Percentiles rank a stretch among this genome's conserved stretches.
These are phyloP conservation scores for Scolanthus callimorphus DNA, from an alignment of 92 coral and sea anemone species.

Conservation along the genomic window DNA sequence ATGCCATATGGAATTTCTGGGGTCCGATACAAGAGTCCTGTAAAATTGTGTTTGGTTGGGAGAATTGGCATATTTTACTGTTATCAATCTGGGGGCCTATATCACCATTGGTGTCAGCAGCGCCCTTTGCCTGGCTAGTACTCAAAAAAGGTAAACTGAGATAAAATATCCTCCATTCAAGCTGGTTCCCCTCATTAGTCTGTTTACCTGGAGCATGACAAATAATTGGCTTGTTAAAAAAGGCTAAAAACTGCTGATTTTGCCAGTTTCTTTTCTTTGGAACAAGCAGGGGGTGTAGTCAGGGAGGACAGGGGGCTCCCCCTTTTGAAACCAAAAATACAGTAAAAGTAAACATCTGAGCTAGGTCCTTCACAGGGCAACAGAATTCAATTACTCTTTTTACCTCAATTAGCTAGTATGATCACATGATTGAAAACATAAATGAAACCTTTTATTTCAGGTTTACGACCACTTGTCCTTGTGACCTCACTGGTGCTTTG, in stretches of 20 bases:
- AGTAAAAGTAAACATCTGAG: too few relatives aligned
- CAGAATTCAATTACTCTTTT: too few relatives aligned
- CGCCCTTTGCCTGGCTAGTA: not conserved
- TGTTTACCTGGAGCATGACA: too few relatives aligned
- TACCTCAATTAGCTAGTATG: too few relatives aligned
- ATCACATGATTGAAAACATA: too few relatives aligned
- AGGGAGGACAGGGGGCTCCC: too few relatives aligned
- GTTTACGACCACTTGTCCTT: conserved; percentile 19
- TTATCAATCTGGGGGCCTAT: conserved; percentile 25
- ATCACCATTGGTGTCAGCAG: conserved; percentile 8
- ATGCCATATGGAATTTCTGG: conserved; percentile 39
- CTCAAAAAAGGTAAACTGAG: not conserved
- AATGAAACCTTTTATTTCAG: conserved; percentile 8
- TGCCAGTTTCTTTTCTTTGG: not conserved
- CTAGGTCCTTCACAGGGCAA: too few relatives aligned
- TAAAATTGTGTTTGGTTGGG: conserved; percentile 32
- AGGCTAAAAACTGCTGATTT: not conserved
- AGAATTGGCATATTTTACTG: conserved; percentile 11
- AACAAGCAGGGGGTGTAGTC: too few relatives aligned
- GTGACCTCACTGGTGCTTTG: conserved; percentile 24
- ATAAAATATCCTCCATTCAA: too few relatives aligned
- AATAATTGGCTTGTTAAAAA: not conserved
- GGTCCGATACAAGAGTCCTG: conserved; percentile 50
- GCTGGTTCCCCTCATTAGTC: too few relatives aligned
- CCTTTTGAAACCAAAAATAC: too few relatives aligned